Base-by-base conservation (phyloP, 2,888 invertebrate genomes). In the Cerceris rybyensis region DNA sequence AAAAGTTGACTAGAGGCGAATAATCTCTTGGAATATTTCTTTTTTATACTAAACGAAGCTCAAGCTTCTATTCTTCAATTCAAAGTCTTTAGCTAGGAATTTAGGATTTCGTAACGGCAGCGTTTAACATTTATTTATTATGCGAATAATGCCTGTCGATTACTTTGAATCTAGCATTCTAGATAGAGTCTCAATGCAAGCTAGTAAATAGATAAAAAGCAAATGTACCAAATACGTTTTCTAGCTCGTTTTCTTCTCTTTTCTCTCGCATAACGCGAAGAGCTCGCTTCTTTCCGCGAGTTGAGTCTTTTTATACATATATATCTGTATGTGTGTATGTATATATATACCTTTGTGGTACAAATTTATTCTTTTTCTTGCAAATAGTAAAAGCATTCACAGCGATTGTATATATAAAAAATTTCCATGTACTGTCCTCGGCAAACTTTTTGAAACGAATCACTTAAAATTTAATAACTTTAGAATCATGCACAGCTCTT, bases 1-100 rank as follows among this genome's bases (percentile, higher is more conserved):
- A 82, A 75, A 66, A 43, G 50, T 86, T 86, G 81, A 85, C 84
- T 85, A 85, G 84, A 82, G 79, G 76, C 80, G 58, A 86, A 86
- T 82, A 86, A 86, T 84, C 79, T 85, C 82, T 77, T 75, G 70
- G 52, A 75, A 28, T 28, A 28, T 28, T 28, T 28, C 28, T 28
- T 28, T 28, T 71, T 77, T 74, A 68, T 55, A 54, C 63, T 80
- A 76, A 60, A 65, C 14, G 72, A 86, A 78, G 86, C 75, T 55
- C 54, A 70, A 70, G 67, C 66, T 80, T 73, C 71, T 70, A 46
- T 58, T 52, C 61, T 59, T 52, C 58, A 17, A 50, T 78, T 68
- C 7, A 54, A 81, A 84, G 59, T 80, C 68, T 86, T 78, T 17
- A 41, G 55, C 63, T 80, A 72, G 63, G 46, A 80, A 78, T 80